Evolutionary conservation across 2,888 invertebrate genomes (phyloP), one percentile per base, ranked within the genome.

Genomic region (Eilema sororculum): DNA sequence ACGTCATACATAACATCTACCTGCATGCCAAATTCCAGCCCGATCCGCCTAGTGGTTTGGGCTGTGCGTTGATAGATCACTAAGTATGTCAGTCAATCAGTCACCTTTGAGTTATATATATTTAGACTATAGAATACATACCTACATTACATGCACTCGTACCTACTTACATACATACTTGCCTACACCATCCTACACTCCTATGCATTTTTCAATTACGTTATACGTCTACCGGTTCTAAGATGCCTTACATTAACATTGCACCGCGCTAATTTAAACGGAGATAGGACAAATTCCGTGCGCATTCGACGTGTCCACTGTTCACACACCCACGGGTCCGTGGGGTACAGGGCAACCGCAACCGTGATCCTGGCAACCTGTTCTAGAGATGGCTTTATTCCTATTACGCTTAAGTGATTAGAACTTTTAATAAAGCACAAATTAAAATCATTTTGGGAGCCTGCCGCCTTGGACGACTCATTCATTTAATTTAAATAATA

Each of bases 281-380:
- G 24, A 62, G 37, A 41, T 24, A 62, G 52, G 8, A n/a, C n/a
- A 52, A 52, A 52, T 52, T 52, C 52, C 52, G 3, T 20, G 52
- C n/a, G 20, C 9, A n/a, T 64, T 52, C 6, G n/a, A 52, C 6
- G 46, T 28, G 62, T 25, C 41, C 64, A 6, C 28, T 28, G 62
- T 20, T 25, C 64, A 5, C 12, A 28, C 37, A 20, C 13, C 41
- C 8, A 22, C 24, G 61, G 61, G 66, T 63, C 74, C 80, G 81
- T 80, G 80, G 79, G 80, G 61, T 68, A 22, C 59, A 64, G 61
- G 5, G 46, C 46, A 28, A 79, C 79, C 80, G 63, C 79, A 80
- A 69, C 30, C 66, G 59, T 69, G 65, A 61, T 72, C 72, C 68
- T 65, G 57, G 33, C 68, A 72, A 80, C 78, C 72, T 71, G 75